Evolutionary conservation across 2,113 vertebrate genomes (phyloP), one percentile per base, ranked within the genome.

Genomic region (Nibea coibor): DNA sequence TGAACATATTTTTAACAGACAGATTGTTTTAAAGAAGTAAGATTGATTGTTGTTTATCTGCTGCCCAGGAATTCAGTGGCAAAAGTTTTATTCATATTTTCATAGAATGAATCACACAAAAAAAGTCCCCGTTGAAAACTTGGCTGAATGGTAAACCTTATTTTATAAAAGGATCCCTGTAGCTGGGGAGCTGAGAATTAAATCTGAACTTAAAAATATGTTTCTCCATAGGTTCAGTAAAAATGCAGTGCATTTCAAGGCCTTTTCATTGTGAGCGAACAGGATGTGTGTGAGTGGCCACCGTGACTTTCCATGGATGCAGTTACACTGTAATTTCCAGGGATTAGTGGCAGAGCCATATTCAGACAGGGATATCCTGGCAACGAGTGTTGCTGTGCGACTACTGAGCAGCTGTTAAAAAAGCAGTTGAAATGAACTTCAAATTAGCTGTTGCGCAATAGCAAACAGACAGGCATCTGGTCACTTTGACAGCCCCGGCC

Each of bases 261-360:
- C 7, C 51, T 64, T 87, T 78, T 70, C 24, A 53, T 73, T 77
- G 64, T 70, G 65, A 80, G 67, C 78, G 72, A 85, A 61, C 39
- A 31, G 75, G 64, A 85, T 58, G 63, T 35, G 77, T 77, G 78
- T 63, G 67, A 79, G 73, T 75, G 79, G 67, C 84, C 88, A 86
- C 77, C 78, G 14, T 80, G 80, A 90, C 72, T 91, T 92, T 92
- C 88, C 87, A 80, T 77, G 84, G 82, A 89, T 92, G 86, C 72
- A 90, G 88, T 89, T 93, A 84, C 86, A 87, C 88, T 90, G 81
- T 93, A 90, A 94, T 93, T 94, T 94, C 88, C 90, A 87, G 73
- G 89, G 89, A 93, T 95, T 93, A 94, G 88, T 87, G 84, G 84
- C 81, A 75, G 82, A 90, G 87, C 84, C 28, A 66, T 89, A 87